These are phyloP conservation scores for Pemphredon lugubris DNA, from an alignment of 2,888 invertebrate genomes.

Conservation along the genomic window DNA sequence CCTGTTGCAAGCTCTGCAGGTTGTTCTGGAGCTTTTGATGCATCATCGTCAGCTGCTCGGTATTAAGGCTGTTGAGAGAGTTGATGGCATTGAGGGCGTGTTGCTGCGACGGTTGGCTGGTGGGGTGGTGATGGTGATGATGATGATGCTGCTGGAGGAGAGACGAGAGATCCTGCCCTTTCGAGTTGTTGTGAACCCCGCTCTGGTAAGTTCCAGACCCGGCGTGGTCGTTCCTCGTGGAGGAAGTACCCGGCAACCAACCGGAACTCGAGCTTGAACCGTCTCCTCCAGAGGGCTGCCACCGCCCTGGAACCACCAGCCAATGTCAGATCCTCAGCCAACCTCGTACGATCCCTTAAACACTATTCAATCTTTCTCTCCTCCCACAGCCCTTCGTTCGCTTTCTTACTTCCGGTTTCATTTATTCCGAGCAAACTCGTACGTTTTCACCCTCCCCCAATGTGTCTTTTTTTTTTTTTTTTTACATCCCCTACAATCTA, in stretches of 20 bases:
- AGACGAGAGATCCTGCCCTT: conserved; percentile 70
- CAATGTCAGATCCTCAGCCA: conserved; percentile 81
- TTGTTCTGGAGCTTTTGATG: conserved; percentile 78
- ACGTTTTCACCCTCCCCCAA: conserved; percentile 32
- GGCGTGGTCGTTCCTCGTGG: conserved; percentile 75
- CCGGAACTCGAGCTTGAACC: conserved; percentile 80
- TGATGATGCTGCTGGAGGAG: conserved; percentile 72
- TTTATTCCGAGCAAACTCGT: conserved; percentile 24
- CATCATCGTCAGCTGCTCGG: conserved; percentile 77
- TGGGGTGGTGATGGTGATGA: conserved; percentile 65
- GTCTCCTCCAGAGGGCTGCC: conserved; percentile 81
- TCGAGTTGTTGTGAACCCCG: conserved; percentile 67
- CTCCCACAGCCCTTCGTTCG: conserved; percentile 57
- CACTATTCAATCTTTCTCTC: conserved; percentile 71
- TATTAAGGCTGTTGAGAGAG: conserved; percentile 67
- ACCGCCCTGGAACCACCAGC: conserved; percentile 82
- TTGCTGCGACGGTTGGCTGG: conserved; percentile 73
- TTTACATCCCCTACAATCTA: conserved; percentile 30
- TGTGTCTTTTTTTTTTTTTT: conserved; percentile 10
- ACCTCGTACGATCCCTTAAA: conserved; percentile 79
- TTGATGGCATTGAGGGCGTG: conserved; percentile 71
- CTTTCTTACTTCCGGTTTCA: conserved; percentile 20
- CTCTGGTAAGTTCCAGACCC: conserved; percentile 72
- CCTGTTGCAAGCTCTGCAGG: conserved; percentile 69
- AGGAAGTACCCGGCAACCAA: conserved; percentile 74